Evolutionary conservation across 1,140 invertebrate species (phyloP).

Genomic region (Thereuonema tuberculata): DNA sequence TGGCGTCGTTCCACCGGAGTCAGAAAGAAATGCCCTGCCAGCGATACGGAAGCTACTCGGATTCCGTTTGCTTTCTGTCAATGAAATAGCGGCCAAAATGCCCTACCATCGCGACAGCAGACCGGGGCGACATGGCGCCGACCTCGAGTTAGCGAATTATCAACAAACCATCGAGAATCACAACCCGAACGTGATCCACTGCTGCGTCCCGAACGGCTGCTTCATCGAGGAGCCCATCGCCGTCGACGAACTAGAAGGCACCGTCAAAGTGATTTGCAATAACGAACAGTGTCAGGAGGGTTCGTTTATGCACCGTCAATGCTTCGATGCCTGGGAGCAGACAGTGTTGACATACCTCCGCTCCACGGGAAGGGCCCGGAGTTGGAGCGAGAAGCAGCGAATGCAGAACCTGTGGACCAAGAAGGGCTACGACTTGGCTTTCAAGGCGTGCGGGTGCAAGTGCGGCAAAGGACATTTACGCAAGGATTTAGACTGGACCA

Average conservation of each 20-base stretch:
- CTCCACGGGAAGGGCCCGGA: constrained; percentile 71
- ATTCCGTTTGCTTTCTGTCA: background rate
- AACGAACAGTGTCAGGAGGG: constrained; percentile 78
- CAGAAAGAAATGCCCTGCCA: background rate
- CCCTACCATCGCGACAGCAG: background rate
- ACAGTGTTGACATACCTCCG: constrained; percentile 73
- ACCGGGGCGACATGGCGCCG: background rate
- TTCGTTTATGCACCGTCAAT: constrained; percentile 86
- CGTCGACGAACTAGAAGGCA: constrained; percentile 51
- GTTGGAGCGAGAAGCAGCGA: constrained; percentile 85
- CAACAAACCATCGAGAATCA: constrained; percentile 30
- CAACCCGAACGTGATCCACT: constrained; percentile 41
- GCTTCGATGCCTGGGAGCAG: constrained; percentile 87
- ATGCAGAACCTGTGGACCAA: constrained; percentile 94
- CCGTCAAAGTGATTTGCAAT: constrained; percentile 82
- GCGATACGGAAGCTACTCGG: background rate
- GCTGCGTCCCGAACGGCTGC: constrained; percentile 67
- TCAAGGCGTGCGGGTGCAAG: constrained; percentile 59
- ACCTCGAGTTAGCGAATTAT: constrained; percentile 15
- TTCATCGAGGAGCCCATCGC: constrained; percentile 47
- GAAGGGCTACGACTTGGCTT: constrained; percentile 88
- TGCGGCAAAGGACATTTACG: constrained; percentile 79
- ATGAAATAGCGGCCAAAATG: background rate
- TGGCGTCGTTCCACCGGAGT: background rate
- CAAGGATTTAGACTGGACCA: constrained; percentile 84